phyloP scores from a whole-genome alignment of 2,113 vertebrate species.

The Eupsittula cactorum region DNA sequence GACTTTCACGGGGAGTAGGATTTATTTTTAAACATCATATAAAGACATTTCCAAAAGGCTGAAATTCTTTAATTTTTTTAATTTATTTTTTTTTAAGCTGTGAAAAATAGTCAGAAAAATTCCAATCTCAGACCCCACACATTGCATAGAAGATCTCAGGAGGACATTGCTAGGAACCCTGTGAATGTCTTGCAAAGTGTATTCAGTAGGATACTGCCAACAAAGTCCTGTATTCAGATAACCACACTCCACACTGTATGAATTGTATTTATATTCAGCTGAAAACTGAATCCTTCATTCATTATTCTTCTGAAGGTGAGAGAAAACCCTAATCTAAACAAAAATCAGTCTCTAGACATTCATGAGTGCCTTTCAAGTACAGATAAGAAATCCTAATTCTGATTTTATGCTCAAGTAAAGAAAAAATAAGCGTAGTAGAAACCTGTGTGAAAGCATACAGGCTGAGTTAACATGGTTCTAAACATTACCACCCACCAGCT shows the following conservation, averaged over 20 bases:
- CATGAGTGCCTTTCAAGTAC: slow-evolving; percentile 21
- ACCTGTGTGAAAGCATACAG: not conserved
- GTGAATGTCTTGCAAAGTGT: not conserved
- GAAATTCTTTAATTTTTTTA: not conserved
- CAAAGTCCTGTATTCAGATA: not conserved
- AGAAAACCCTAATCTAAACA: slow-evolving; percentile 15
- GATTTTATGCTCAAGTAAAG: slow-evolving; percentile 8
- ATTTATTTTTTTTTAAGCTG: not conserved
- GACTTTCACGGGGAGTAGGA: not conserved
- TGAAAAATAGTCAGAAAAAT: not conserved
- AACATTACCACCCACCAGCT: not conserved
- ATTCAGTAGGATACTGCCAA: not conserved
- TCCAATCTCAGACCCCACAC: not conserved
- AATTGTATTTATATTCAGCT: not conserved
- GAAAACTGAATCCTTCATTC: not conserved
- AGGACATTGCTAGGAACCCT: not conserved
- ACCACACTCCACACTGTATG: not conserved
- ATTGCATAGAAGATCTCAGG: not conserved
- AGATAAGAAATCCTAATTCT: slow-evolving; percentile 35
- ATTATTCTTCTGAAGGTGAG: slow-evolving; percentile 3
- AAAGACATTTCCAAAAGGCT: not conserved
- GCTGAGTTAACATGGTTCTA: not conserved
- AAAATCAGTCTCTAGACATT: slow-evolving; percentile 11
- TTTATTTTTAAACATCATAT: not conserved
- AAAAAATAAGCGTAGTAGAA: slow-evolving; percentile 19